phyloP scores from a whole-genome alignment of 2,888 invertebrate genomes.

The Smittia sp. region DNA sequence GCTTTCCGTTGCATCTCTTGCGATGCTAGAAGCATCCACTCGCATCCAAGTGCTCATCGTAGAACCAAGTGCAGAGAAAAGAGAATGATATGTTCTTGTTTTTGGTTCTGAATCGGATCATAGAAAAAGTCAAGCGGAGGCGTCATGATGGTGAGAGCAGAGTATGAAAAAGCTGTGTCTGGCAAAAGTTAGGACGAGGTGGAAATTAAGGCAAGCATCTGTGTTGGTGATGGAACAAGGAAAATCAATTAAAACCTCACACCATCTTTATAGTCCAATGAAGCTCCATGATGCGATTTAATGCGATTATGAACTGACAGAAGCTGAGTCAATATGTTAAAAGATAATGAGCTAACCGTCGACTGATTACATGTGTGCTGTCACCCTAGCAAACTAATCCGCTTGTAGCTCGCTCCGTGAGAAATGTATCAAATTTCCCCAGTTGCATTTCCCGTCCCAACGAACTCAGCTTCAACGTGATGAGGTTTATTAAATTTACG shows the following conservation, averaged over 20 bases:
- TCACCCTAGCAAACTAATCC: background rate
- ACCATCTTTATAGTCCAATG: background rate
- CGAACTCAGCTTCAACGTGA: slow-evolving; percentile 4
- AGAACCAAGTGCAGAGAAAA: background rate
- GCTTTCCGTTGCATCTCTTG: background rate
- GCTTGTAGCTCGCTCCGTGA: background rate
- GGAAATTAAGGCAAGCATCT: background rate
- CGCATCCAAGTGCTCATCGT: background rate
- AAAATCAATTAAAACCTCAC: slow-evolving; percentile 34
- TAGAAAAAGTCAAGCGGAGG: too few relatives aligned
- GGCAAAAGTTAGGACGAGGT: background rate
- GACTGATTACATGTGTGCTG: background rate
- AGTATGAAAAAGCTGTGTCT: background rate
- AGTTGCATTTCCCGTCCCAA: background rate
- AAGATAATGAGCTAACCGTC: slow-evolving; percentile 20
- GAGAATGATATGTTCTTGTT: background rate
- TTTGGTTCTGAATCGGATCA: too few relatives aligned
- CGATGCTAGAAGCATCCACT: background rate
- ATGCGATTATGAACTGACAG: slow-evolving; percentile 39
- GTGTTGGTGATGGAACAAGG: slow-evolving; percentile 7
- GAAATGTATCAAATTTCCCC: slow-evolving; percentile 1
- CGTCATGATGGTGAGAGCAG: too few relatives aligned
- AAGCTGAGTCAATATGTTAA: slow-evolving; percentile 30
- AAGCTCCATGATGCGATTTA: background rate
- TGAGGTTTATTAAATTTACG: slow-evolving; percentile 24